Evolutionary conservation across 2,888 invertebrate genomes (phyloP).

Genomic region (Azorinus chamasolen): DNA sequence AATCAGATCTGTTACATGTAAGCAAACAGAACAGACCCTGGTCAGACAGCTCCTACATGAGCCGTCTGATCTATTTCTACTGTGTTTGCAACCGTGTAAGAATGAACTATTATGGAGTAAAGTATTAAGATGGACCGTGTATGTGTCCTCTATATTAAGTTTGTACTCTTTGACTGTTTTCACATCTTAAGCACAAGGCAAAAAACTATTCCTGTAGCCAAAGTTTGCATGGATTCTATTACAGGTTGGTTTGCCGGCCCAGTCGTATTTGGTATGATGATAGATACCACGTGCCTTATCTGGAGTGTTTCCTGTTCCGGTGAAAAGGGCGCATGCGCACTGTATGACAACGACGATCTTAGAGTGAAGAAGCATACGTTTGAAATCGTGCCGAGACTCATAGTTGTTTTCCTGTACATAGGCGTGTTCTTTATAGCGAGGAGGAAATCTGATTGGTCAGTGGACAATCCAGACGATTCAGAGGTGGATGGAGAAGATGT

Average conservation of each 20-base stretch:
- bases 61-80: no score
- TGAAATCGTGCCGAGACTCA: slow-evolving; percentile 42
- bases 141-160: no score
- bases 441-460: slow-evolving; percentile 61
- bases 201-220: no score
- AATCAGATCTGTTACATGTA: no score
- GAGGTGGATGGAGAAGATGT: slow-evolving; percentile 23
- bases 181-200: no score
- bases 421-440: slow-evolving; percentile 45
- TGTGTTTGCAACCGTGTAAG: no score
- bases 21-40: no score
- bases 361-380: slow-evolving; percentile 56
- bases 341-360: slow-evolving; percentile 72
- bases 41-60: no score
- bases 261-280: slow-evolving; percentile 67
- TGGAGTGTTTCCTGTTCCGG: slow-evolving; percentile 71
- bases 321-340: slow-evolving; percentile 70
- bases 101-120: no score
- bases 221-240: no score
- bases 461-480: slow-evolving; percentile 26
- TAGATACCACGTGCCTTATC: slow-evolving; percentile 72
- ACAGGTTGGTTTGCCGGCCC: slow-evolving; percentile 78
- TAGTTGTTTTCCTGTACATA: slow-evolving; percentile 33
- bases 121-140: no score
- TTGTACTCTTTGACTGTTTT: no score